Percentiles rank a stretch among this genome's conserved stretches.
Evolutionary conservation across 2,797 vertebrate species (phyloP).

Genomic region (Nasua narica): DNA sequence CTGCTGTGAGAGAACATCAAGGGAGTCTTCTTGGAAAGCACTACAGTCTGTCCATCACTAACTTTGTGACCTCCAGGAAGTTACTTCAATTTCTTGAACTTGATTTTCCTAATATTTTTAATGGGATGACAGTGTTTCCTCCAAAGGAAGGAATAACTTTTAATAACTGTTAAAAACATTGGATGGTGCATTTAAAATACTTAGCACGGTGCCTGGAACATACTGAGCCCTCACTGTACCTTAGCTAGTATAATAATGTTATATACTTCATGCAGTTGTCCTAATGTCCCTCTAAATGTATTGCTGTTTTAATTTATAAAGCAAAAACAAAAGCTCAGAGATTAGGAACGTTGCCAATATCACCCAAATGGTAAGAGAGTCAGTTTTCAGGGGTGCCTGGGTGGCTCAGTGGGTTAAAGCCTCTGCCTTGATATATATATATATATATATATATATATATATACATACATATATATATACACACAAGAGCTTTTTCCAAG

Average conservation of each 20-base stretch:
- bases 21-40: not conserved
- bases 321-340: not conserved
- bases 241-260: not conserved
- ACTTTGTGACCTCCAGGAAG: not conserved
- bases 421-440: too few relatives aligned
- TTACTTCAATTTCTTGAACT: not conserved
- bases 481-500: conserved; percentile 19
- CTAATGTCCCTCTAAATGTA: not conserved
- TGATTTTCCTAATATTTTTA: not conserved
- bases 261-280: not conserved
- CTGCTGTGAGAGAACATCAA: not conserved
- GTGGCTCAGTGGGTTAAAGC: too few relatives aligned
- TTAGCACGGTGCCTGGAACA: not conserved
- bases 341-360: not conserved
- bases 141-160: too few relatives aligned
- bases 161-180: not conserved
- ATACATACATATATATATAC: too few relatives aligned
- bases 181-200: not conserved
- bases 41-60: not conserved
- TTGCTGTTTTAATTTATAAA: not conserved
- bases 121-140: not conserved
- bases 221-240: not conserved
- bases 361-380: not conserved
- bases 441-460: too few relatives aligned
- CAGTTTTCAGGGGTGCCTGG: too few relatives aligned